Percentiles rank a stretch among this genome's conserved stretches.
These are phyloP conservation scores for Elgaria multicarinata DNA, from an alignment of 2,113 vertebrate genomes.

Conservation along the genomic window DNA sequence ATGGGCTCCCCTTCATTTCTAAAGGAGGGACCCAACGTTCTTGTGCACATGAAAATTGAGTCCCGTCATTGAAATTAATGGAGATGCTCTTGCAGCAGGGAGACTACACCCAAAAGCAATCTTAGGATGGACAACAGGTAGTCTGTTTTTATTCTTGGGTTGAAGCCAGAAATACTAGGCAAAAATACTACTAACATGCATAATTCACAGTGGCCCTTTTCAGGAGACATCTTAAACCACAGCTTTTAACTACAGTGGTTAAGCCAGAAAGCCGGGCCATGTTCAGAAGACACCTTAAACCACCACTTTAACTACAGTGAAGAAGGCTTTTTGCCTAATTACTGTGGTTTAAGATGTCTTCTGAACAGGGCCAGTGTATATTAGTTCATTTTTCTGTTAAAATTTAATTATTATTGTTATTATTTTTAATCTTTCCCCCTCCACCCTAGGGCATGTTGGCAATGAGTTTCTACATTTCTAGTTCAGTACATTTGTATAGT, in stretches of 20 bases:
- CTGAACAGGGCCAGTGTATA: too few species aligned
- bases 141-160: neutral
- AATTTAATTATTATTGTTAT: neutral
- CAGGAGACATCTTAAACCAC: too few species aligned
- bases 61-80: neutral
- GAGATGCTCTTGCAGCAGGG: neutral
- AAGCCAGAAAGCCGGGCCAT: too few species aligned
- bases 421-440: neutral
- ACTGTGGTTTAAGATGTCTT: too few species aligned
- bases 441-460: neutral
- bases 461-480: neutral
- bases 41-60: neutral
- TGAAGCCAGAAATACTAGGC: neutral
- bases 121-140: neutral
- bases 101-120: neutral
- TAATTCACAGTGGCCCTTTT: neutral
- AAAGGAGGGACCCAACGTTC: neutral
- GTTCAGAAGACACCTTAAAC: too few species aligned
- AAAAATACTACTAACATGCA: neutral
- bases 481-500: neutral
- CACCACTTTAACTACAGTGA: too few species aligned
- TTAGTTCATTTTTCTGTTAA: neutral
- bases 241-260: too few species aligned
- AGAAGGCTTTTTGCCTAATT: too few species aligned
- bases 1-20: neutral